Evolutionary conservation across 2,888 invertebrate genomes (phyloP), one percentile per base, ranked within the genome.

Genomic region (Antheraea yamamai): DNA sequence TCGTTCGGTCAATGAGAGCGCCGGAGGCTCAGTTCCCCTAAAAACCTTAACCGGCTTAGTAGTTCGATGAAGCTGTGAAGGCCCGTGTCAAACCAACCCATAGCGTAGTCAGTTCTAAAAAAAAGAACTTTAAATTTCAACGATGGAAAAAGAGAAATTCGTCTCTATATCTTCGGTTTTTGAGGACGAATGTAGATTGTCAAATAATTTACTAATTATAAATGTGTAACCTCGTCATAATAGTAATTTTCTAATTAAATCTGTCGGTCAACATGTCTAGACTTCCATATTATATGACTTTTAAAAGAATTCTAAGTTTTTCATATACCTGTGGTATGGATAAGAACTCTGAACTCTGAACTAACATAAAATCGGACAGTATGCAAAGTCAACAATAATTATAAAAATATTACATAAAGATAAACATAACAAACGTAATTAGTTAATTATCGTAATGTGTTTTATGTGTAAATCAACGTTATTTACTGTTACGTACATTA

Each of bases 401-500:
- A 39, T 39, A 7, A 39, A 39, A 39, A 39, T 39, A 47, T 47
- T 47, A 47, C 47, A 47, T 12, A 47, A 47, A 47, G 2, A 61
- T 61, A 23, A 61, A 6, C 61, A n/a, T 61, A n/a, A n/a, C 0
- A 10, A 61, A 23, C n/a, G n/a, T 23, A 23, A 23, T 23, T 23
- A 7, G n/a, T 18, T n/a, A 23, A 61, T 61, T 61, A 23, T n/a
- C 61, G 23, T 61, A 71, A 58, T 58, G 55, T 39, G 23, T 58
- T 74, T 71, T 71, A 74, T 74, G 55, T 74, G 20, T 30, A 47
- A 51, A 75, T 14, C 26, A 75, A 12, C 58, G 20, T 39, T 61
- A 74, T 61, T 74, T 58, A 58, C 39, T 71, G 26, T 30, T 30
- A 47, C 66, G 58, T 74, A 72, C 64, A 72, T 72, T 47, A 75